Evolutionary conservation across 2,888 invertebrate genomes (phyloP).

Genomic region (Clistopyga incitator): DNA sequence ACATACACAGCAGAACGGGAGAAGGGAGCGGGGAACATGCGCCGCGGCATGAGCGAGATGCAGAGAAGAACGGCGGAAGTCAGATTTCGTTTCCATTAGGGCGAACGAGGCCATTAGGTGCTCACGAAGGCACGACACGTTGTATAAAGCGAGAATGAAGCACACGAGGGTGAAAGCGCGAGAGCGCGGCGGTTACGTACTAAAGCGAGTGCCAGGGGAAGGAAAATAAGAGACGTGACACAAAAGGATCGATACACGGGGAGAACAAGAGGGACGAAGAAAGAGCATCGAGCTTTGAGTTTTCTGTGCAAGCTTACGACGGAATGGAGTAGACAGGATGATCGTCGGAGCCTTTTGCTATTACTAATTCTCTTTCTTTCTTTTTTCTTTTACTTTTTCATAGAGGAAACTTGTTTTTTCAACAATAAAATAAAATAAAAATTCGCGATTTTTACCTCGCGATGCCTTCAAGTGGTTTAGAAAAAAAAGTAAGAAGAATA

Average conservation of each 20-base stretch:
- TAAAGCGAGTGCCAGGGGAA: constrained; percentile 58
- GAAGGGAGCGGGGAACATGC: background rate
- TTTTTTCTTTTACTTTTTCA: constrained; percentile 7
- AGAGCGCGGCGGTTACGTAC: constrained; percentile 42
- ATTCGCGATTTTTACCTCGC: too few relatives aligned
- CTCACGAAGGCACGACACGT: constrained; percentile 65
- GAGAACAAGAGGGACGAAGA: constrained; percentile 29
- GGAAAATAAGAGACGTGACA: constrained; percentile 55
- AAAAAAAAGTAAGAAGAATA: too few relatives aligned
- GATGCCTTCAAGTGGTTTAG: too few relatives aligned
- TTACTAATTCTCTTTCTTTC: background rate
- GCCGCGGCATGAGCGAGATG: constrained; percentile 19
- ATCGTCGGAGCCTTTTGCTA: constrained; percentile 29
- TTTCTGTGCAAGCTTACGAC: constrained; percentile 3
- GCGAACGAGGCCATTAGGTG: constrained; percentile 64
- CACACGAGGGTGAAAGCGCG: constrained; percentile 52
- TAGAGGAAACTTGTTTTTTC: background rate
- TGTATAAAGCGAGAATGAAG: constrained; percentile 66
- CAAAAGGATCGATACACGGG: constrained; percentile 62
- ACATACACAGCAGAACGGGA: background rate
- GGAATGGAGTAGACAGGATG: constrained; percentile 20
- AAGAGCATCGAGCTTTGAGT: constrained; percentile 12
- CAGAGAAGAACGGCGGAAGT: constrained; percentile 57
- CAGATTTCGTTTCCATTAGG: constrained; percentile 67
- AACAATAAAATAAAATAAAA: too few relatives aligned